Conservation (phyloP, 2,113 vertebrate genomes). For the Gasterosteus aculeatus region DNA sequence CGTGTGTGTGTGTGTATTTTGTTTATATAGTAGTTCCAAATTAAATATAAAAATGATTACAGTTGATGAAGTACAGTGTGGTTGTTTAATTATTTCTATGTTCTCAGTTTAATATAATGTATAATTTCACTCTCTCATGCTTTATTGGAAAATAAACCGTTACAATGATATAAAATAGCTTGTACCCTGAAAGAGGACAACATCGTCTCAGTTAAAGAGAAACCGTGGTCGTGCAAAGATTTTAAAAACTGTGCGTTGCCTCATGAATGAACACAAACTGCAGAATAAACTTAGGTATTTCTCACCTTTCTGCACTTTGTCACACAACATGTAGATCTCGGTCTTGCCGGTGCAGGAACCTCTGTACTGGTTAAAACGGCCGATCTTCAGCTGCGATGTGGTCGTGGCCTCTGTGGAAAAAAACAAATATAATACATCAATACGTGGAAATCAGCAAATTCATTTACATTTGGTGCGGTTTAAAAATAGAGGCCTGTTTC, state of each 20-base stretch:
- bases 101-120: too few species aligned
- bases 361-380: conserved; percentile 85
- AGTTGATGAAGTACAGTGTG: neutral
- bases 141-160: neutral
- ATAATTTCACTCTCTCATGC: too few species aligned
- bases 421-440: conserved; percentile 12
- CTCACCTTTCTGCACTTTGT: conserved; percentile 97
- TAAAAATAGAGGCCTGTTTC: conserved; percentile 34
- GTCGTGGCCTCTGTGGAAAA: conserved; percentile 88
- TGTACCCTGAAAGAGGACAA: too few species aligned
- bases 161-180: neutral
- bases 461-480: neutral
- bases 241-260: neutral
- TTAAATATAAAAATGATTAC: too few species aligned
- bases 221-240: neutral
- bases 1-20: too few species aligned
- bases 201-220: neutral
- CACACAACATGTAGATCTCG: conserved; percentile 92
- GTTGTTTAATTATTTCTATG: neutral
- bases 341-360: conserved; percentile 87
- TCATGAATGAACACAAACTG: neutral
- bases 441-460: conserved; percentile 16
- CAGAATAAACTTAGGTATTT: conserved; percentile 20
- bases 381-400: conserved; percentile 92
- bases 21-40: neutral